These are phyloP conservation scores for Heliconius himera DNA, from an alignment of 1,140 invertebrate species.

Conservation along the genomic window DNA sequence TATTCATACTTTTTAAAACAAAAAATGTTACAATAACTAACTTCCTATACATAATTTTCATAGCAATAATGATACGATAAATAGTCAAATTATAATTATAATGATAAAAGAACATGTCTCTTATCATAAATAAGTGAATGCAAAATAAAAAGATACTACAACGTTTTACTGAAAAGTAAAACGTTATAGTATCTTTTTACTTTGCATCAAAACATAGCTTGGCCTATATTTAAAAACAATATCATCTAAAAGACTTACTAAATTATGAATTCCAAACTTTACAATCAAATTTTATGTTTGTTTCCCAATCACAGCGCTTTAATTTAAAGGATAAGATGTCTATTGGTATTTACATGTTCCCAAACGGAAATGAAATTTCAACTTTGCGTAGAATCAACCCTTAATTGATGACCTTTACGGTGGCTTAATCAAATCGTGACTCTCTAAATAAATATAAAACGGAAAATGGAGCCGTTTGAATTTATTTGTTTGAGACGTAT, in stretches of 20 bases:
- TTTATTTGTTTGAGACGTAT: background rate
- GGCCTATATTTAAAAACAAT: no score
- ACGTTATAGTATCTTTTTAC: no score
- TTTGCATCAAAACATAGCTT: no score
- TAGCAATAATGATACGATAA: no score
- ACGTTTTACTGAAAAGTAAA: no score
- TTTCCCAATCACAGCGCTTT: constrained; percentile 3
- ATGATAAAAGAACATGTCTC: no score
- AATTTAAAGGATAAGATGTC: constrained; percentile 8
- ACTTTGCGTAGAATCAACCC: background rate
- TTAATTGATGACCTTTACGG: constrained; percentile 5
- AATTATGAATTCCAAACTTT: background rate
- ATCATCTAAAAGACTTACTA: background rate
- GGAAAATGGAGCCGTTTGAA: background rate
- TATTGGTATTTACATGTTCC: background rate
- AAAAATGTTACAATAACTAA: no score
- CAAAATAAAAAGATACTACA: no score
- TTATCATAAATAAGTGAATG: no score
- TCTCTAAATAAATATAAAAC: background rate
- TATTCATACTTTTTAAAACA: no score
- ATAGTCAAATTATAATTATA: no score
- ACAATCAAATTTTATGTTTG: background rate
- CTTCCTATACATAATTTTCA: no score
- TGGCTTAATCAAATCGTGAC: constrained; percentile 1
- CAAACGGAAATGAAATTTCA: background rate